Evolutionary conservation across 2,797 vertebrate species (phyloP).

Genomic region (Tragelaphus eurycerus): DNA sequence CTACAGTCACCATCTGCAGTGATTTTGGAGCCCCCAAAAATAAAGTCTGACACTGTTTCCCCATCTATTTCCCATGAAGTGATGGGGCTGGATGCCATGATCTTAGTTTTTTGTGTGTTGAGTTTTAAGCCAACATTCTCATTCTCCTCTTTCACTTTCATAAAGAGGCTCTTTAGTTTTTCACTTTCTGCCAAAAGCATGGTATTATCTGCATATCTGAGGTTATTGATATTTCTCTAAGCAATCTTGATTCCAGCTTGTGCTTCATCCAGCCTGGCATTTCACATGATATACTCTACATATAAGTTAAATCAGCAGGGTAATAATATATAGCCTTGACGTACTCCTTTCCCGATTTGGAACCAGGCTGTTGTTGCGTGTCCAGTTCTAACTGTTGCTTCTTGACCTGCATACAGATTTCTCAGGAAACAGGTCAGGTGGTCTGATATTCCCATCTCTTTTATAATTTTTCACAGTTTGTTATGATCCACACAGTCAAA

Average conservation of each 20-base stretch:
- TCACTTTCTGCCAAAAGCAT: background rate
- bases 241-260: background rate
- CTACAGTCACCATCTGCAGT: background rate
- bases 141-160: background rate
- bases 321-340: background rate
- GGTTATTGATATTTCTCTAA: background rate
- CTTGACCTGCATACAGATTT: background rate
- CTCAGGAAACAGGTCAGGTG: background rate
- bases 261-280: background rate
- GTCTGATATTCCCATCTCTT: background rate
- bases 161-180: background rate
- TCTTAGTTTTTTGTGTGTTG: background rate
- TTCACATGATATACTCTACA: background rate
- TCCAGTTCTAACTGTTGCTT: background rate
- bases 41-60: background rate
- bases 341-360: background rate
- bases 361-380: fast-evolving
- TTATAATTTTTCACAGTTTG: background rate
- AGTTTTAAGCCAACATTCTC: background rate
- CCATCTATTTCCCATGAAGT: background rate
- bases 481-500: background rate
- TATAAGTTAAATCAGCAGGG: background rate
- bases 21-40: background rate
- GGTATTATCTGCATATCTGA: background rate
- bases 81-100: background rate